Conservation (phyloP, 2,113 vertebrate genomes). For the Natator depressus region DNA sequence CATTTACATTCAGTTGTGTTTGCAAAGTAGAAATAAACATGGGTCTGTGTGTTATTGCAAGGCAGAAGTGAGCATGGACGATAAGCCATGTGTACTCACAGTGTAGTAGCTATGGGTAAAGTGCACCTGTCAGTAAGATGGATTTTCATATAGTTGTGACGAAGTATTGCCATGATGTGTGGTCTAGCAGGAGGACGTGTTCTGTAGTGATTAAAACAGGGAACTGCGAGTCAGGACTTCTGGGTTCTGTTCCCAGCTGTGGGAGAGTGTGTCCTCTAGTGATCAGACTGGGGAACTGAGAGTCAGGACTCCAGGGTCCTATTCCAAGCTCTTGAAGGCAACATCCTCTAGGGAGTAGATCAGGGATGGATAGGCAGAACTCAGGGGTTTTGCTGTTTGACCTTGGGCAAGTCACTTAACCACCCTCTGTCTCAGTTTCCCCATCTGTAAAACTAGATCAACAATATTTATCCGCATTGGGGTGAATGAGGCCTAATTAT, state of each 20-base stretch:
- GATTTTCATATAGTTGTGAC: not conserved
- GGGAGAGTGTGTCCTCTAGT: not conserved
- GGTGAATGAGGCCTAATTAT: not conserved
- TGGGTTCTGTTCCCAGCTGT: rapidly evolving
- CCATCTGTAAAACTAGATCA: not conserved
- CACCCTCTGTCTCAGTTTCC: not conserved
- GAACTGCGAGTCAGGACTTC: not conserved
- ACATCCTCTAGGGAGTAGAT: not conserved
- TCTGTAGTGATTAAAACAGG: not conserved
- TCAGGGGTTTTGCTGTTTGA: not conserved
- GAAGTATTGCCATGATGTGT: not conserved
- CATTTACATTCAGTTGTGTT: conserved; percentile 49
- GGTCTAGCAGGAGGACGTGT: not conserved
- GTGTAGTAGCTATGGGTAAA: not conserved
- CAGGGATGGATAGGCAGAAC: not conserved
- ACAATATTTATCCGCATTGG: not conserved
- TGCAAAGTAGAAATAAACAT: conserved; percentile 52
- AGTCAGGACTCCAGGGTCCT: not conserved
- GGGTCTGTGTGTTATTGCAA: not conserved
- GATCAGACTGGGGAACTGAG: not conserved
- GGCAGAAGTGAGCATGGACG: not conserved
- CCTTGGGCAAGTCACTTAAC: not conserved
- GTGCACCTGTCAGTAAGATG: not conserved
- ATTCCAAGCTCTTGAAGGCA: not conserved
- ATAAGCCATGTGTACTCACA: not conserved